A percentile compares a stretch with the other conserved stretches of the same genome.
Evolutionary conservation across 2,797 vertebrate species (phyloP).

Genomic region (Arnoldichthys spilopterus): DNA sequence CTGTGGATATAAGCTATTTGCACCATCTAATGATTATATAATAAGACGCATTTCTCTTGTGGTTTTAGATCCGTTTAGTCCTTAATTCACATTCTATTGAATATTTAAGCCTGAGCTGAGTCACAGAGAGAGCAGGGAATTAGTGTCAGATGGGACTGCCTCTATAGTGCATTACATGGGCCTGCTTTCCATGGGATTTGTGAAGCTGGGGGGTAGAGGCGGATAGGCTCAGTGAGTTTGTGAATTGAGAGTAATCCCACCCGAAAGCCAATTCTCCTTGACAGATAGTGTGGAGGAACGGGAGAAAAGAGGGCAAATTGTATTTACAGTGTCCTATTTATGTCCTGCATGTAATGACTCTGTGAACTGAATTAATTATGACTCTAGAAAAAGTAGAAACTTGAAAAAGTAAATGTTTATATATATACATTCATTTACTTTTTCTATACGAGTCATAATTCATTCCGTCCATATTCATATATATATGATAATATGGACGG

Average conservation of each 20-base stretch:
- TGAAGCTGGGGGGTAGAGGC: constrained; percentile 13
- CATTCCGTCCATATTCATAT: no score
- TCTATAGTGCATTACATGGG: constrained; percentile 40
- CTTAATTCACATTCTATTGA: constrained; percentile 19
- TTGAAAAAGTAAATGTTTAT: background rate
- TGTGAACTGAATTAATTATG: constrained; percentile 1
- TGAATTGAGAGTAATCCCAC: constrained; percentile 30
- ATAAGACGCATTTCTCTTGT: constrained; percentile 5
- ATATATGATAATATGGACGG: no score
- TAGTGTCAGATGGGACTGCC: constrained; percentile 48
- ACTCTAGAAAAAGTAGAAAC: background rate
- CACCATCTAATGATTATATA: constrained; percentile 12
- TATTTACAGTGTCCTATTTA: constrained; percentile 6
- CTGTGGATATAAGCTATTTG: constrained; percentile 1
- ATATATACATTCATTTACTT: no score
- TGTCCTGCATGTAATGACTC: background rate
- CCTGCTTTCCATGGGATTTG: constrained; percentile 46
- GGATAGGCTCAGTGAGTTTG: constrained; percentile 39
- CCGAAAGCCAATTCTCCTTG: constrained; percentile 14
- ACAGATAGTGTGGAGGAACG: constrained; percentile 20
- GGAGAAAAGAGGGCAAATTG: constrained; percentile 26
- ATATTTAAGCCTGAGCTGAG: constrained; percentile 37
- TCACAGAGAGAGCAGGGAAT: constrained; percentile 37
- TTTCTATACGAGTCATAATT: no score
- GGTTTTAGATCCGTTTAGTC: constrained; percentile 5